These are phyloP conservation scores for Macrosoma leucophasiata DNA, from an alignment of 2,888 invertebrate species.

Conservation along the genomic window DNA sequence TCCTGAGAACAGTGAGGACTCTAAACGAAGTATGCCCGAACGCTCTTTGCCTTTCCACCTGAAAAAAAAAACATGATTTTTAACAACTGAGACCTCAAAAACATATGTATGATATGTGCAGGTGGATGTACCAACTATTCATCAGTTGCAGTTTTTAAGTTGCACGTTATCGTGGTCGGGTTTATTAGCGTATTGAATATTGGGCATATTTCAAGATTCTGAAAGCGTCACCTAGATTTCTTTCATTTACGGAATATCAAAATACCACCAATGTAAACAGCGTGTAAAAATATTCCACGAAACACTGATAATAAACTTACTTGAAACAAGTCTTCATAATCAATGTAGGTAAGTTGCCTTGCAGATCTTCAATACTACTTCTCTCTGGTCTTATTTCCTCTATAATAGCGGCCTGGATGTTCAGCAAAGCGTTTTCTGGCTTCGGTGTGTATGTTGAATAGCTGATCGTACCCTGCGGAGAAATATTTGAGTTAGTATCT, in stretches of 20 bases:
- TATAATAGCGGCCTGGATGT: conserved; percentile 78
- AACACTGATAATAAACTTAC: too few relatives aligned
- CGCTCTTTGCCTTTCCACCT: conserved; percentile 78
- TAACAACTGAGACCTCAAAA: too few relatives aligned
- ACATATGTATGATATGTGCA: too few relatives aligned
- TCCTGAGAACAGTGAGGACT: conserved; percentile 79
- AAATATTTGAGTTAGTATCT: conserved; percentile 1
- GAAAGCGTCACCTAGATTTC: too few relatives aligned
- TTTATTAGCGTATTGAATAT: too few relatives aligned
- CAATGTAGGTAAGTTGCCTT: conserved; percentile 78
- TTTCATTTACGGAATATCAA: too few relatives aligned
- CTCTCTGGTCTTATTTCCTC: conserved; percentile 78
- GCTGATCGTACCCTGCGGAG: conserved; percentile 74
- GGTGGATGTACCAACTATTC: too few relatives aligned
- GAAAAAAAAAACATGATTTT: conserved; percentile 28
- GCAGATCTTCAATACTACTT: conserved; percentile 78
- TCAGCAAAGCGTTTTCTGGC: conserved; percentile 72
- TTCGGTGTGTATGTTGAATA: conserved; percentile 78
- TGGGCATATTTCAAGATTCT: too few relatives aligned
- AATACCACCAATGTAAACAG: too few relatives aligned
- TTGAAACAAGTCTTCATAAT: conserved; percentile 79
- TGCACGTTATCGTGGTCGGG: too few relatives aligned
- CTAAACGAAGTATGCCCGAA: conserved; percentile 77
- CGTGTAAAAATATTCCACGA: too few relatives aligned
- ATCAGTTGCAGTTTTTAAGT: too few relatives aligned